These are phyloP conservation scores for Dolichomitus sp. DNA, from an alignment of 2,888 invertebrate genomes.

Conservation along the genomic window DNA sequence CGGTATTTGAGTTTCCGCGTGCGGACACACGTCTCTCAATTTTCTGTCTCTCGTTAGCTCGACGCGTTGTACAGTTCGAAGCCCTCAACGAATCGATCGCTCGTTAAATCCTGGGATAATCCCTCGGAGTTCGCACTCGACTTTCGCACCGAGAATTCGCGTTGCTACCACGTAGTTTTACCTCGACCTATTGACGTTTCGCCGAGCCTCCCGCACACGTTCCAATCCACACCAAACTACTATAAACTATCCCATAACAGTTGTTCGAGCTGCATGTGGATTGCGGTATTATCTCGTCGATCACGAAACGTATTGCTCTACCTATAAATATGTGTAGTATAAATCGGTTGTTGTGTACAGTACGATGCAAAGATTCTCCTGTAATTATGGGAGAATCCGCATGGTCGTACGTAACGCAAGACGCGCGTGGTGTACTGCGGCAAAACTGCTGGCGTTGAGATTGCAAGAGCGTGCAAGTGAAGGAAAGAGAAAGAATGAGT, in stretches of 20 bases:
- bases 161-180: background rate
- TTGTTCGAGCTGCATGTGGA: constrained; percentile 8
- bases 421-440: constrained; percentile 46
- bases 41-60: constrained; percentile 46
- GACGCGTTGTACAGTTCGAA: constrained; percentile 22
- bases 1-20: constrained; percentile 20
- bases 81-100: constrained; percentile 41
- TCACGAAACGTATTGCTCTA: constrained; percentile 1
- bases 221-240: constrained; percentile 9
- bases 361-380: constrained; percentile 22
- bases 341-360: constrained; percentile 12
- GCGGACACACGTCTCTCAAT: constrained; percentile 1
- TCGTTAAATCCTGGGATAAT: constrained; percentile 54
- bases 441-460: constrained; percentile 38
- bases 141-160: constrained; percentile 24
- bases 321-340: background rate
- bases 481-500: constrained; percentile 56
- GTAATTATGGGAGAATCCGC: constrained; percentile 40
- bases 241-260: constrained; percentile 21
- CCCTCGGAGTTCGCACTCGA: constrained; percentile 33
- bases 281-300: constrained; percentile 12
- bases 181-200: constrained; percentile 25
- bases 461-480: constrained; percentile 24
- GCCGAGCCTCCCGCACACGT: background rate
- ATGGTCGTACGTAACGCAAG: constrained; percentile 38